Evolutionary conservation across 2,113 vertebrate species (phyloP).

Genomic region (Tupaia tana): DNA sequence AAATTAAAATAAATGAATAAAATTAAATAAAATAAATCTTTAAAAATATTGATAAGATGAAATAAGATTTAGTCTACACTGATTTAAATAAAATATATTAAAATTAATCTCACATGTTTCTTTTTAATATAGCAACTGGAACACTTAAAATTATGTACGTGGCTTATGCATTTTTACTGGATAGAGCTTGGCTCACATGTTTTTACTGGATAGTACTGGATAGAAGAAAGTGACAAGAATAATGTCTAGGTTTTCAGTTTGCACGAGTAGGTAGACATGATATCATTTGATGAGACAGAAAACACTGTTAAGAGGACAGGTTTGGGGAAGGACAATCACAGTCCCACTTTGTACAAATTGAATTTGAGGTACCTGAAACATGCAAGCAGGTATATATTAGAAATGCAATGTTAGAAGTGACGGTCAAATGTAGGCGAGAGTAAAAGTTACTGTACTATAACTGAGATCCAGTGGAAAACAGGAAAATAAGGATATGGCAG

Average conservation of each 20-base stretch:
- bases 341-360: background rate
- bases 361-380: background rate
- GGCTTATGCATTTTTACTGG: background rate
- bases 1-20: no score
- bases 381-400: background rate
- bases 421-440: background rate
- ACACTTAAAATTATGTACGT: conserved; percentile 8
- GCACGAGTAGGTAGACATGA: background rate
- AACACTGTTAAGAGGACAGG: background rate
- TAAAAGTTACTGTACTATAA: background rate
- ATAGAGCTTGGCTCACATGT: background rate
- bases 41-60: background rate
- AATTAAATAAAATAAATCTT: no score
- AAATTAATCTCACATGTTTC: conserved; percentile 9
- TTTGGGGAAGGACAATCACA: background rate
- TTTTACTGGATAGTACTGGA: background rate
- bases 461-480: background rate
- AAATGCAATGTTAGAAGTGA: conserved; percentile 4
- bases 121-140: background rate
- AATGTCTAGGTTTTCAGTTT: background rate
- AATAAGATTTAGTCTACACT: background rate
- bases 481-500: background rate
- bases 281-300: background rate
- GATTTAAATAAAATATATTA: background rate
- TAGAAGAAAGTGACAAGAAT: background rate